Evolutionary conservation across 1,140 invertebrate species (phyloP).

Genomic region (Drosophila sulfurigaster): DNA sequence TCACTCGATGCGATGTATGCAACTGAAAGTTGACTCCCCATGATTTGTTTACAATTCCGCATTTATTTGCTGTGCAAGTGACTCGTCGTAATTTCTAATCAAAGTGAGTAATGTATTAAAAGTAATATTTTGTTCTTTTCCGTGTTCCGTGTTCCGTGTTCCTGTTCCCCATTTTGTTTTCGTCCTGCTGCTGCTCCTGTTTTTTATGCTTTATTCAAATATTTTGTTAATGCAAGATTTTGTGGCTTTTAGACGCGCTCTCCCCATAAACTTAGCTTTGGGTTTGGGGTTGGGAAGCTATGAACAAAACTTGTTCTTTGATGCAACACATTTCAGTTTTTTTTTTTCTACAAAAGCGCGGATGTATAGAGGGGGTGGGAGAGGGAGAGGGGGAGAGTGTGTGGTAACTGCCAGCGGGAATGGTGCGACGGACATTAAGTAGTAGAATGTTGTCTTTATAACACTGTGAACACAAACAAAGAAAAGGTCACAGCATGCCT

Average conservation of each 20-base stretch:
- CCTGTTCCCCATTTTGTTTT: constrained; percentile 9
- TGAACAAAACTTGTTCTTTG: constrained; percentile 70
- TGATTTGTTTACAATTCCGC: background rate
- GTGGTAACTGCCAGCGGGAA: constrained; percentile 27
- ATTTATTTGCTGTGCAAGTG: constrained; percentile 16
- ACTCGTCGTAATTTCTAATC: constrained; percentile 62
- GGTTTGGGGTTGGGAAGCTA: background rate
- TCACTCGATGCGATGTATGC: too few species aligned
- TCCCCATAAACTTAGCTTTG: background rate
- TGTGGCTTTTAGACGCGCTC: constrained; percentile 60
- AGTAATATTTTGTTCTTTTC: constrained; percentile 59
- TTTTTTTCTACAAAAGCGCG: constrained; percentile 32
- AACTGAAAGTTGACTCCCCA: background rate
- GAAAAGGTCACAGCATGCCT: constrained; percentile 77
- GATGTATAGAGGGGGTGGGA: background rate
- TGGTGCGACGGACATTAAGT: constrained; percentile 75
- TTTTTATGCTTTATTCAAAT: constrained; percentile 21
- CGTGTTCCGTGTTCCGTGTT: background rate
- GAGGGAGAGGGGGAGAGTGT: background rate
- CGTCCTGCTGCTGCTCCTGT: background rate
- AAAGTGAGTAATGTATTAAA: constrained; percentile 57
- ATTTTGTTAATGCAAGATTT: constrained; percentile 63
- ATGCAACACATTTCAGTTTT: constrained; percentile 56
- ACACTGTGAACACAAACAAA: constrained; percentile 81
- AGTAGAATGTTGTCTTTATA: constrained; percentile 82